Conservation (phyloP, 2,888 invertebrate species). For the Chrysolina haemoptera region DNA sequence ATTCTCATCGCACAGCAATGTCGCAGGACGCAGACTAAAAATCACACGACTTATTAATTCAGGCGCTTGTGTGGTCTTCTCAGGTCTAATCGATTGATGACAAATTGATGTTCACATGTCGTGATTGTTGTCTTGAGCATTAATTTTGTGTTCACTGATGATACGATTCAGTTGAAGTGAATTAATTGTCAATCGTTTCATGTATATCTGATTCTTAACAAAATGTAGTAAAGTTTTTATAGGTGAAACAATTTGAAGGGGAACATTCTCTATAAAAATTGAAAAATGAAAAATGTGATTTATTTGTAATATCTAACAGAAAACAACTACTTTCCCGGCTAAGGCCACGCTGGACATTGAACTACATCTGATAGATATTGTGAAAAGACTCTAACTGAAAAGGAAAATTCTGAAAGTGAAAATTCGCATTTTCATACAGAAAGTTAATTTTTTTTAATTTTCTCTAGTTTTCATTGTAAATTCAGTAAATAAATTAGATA, state of each 20-base stretch:
- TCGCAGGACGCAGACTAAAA: slow-evolving; percentile 29
- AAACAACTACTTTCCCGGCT: too few relatives aligned
- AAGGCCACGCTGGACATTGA: too few relatives aligned
- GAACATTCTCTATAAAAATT: too few relatives aligned
- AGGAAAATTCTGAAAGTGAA: too few relatives aligned
- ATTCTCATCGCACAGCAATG: slow-evolving; percentile 38
- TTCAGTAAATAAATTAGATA: too few relatives aligned
- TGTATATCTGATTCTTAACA: slow-evolving; percentile 30
- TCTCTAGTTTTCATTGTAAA: too few relatives aligned
- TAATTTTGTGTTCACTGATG: slow-evolving; percentile 48
- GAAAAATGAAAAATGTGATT: too few relatives aligned
- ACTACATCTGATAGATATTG: too few relatives aligned
- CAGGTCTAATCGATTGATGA: slow-evolving; percentile 57
- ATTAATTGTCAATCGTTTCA: slow-evolving; percentile 40
- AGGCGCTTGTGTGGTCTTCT: slow-evolving; percentile 53
- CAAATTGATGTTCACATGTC: slow-evolving; percentile 53
- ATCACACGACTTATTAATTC: slow-evolving; percentile 25
- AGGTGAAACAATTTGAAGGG: not conserved
- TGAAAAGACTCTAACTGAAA: too few relatives aligned
- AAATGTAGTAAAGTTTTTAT: not conserved
- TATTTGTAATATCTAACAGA: too few relatives aligned
- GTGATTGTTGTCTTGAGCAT: slow-evolving; percentile 47
- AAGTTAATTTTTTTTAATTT: too few relatives aligned
- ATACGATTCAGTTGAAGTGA: slow-evolving; percentile 33
- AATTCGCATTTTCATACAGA: too few relatives aligned